phyloP scores from a whole-genome alignment of 2,797 vertebrate species.

The Taeniopygia guttata region DNA sequence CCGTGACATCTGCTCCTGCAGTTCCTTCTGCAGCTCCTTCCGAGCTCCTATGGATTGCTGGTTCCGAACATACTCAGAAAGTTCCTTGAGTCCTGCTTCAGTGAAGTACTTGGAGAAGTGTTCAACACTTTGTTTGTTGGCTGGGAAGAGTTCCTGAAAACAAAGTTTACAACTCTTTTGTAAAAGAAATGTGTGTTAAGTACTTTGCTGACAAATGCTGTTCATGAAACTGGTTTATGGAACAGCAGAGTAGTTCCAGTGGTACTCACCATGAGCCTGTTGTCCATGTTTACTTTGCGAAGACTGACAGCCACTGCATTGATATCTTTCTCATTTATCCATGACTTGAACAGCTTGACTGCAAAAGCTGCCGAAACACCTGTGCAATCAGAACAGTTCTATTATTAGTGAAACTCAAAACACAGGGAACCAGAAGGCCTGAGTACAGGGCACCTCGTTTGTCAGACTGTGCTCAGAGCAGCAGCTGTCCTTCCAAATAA shows the following conservation, averaged over 20 bases:
- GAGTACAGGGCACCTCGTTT: accelerated
- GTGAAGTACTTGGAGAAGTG: slow-evolving; percentile 98
- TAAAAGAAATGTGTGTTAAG: accelerated
- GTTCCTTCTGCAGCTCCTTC: slow-evolving; percentile 94
- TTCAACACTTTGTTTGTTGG: slow-evolving; percentile 95
- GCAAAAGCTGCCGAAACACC: slow-evolving; percentile 95
- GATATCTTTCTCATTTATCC: slow-evolving; percentile 97
- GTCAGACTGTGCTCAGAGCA: not conserved
- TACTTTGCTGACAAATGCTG: not conserved
- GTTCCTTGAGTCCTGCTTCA: slow-evolving; percentile 93
- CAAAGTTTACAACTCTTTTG: not conserved
- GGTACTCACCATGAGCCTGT: slow-evolving; percentile 88
- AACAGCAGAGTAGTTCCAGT: not conserved
- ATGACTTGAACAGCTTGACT: slow-evolving; percentile 97
- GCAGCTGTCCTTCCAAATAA: not conserved
- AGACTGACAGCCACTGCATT: slow-evolving; percentile 90
- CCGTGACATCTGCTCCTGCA: slow-evolving; percentile 92
- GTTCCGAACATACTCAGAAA: slow-evolving; percentile 93
- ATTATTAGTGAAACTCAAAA: not conserved
- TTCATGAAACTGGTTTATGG: not conserved
- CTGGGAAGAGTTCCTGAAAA: slow-evolving; percentile 92
- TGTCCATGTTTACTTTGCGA: slow-evolving; percentile 97
- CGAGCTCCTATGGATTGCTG: slow-evolving; percentile 94
- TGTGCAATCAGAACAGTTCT: slow-evolving; percentile 37
- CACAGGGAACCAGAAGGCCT: accelerated